Evolutionary conservation across 2,888 invertebrate species (phyloP), one percentile per base, ranked within the genome.

Genomic region (Nysson spinosus): DNA sequence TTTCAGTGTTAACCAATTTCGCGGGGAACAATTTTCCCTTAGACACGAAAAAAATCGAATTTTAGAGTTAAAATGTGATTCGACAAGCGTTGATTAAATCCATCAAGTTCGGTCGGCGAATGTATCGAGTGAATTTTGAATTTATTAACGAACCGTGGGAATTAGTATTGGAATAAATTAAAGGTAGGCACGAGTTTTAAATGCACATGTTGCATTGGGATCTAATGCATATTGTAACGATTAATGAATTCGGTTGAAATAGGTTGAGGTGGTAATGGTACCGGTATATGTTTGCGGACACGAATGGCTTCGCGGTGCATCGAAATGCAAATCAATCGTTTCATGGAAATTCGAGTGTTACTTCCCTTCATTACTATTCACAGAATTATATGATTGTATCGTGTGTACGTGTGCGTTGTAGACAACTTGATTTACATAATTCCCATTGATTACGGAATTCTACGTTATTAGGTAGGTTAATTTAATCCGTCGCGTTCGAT

Each of bases 291-390:
- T 55, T 52, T 52, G 52, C 46, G 28, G 67, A 54, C 66, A 56
- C 35, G 69, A 61, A 71, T 68, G 57, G 51, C 43, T 49, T 63
- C 40, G 75, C 60, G 46, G 57, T 58, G 72, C 67, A 75, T 74
- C 75, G 72, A 66, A 75, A 74, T 47, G 74, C 69, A 69, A 72
- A 75, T 75, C 75, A 72, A 75, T 75, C 72, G 72, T 75, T 72
- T 72, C 69, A 75, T 75, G 74, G 75, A 75, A 75, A 75, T 72
- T 72, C 69, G 61, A 75, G 64, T 65, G 75, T 75, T 72, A 61
- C 58, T 75, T 68, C 58, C 75, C 63, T 63, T 69, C 72, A 74
- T 74, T 75, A 63, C 65, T 71, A 72, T 72, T 75, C 69, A 57
- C 60, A 46, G 72, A 72, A 72, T 75, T 75, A 69, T 69, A 64